Conservation (phyloP, 2,888 invertebrate species). For the Drosophila falleni region DNA sequence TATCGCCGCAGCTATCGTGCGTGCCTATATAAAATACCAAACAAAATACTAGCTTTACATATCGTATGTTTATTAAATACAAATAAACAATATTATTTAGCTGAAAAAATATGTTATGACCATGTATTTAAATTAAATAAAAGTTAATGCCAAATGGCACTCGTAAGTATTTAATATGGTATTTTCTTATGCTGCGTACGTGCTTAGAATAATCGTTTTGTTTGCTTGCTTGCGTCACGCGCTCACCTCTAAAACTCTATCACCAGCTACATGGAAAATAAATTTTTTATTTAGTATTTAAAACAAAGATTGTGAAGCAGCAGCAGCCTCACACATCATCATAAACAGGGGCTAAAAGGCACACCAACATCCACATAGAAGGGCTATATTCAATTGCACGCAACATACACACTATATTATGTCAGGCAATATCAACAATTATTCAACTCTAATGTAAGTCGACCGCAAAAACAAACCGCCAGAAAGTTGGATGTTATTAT, state of each 20-base stretch:
- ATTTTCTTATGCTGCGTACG: background rate
- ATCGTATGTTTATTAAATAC: background rate
- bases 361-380: constrained; percentile 20
- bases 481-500: background rate
- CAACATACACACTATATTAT: constrained; percentile 61
- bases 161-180: background rate
- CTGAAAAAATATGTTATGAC: background rate
- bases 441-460: constrained; percentile 83
- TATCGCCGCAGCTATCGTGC: background rate
- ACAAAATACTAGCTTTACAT: background rate
- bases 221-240: constrained; percentile 26
- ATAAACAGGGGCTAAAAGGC: constrained; percentile 17
- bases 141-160: background rate
- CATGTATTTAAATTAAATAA: background rate
- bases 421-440: constrained; percentile 84
- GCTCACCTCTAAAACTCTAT: constrained; percentile 40
- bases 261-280: constrained; percentile 49
- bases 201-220: constrained; percentile 1
- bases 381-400: constrained; percentile 21
- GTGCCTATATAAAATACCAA: background rate
- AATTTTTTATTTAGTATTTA: constrained; percentile 55
- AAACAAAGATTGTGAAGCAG: constrained; percentile 38
- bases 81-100: background rate
- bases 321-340: constrained; percentile 30
- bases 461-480: background rate